Evolutionary conservation across 1,140 invertebrate species (phyloP).

Genomic region (Drosophila dunni): DNA sequence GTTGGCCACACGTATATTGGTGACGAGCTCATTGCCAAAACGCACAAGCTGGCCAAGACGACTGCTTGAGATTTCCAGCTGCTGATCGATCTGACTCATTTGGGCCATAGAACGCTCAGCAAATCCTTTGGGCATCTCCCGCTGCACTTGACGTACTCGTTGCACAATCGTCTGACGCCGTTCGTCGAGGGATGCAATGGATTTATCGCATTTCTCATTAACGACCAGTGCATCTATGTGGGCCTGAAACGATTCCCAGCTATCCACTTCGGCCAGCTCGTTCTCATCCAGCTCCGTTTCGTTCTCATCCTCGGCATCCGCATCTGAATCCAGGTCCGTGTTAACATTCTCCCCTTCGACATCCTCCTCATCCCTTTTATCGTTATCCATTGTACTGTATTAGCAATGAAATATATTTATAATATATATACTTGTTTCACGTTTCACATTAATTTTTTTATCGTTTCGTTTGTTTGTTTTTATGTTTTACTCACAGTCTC

Average conservation of each 20-base stretch:
- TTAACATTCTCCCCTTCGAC: conserved; percentile 47
- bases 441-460: not conserved
- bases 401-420: conserved; percentile 13
- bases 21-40: conserved; percentile 90
- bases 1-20: conserved; percentile 90
- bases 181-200: conserved; percentile 49
- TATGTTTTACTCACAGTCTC: conserved; percentile 6
- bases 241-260: conserved; percentile 65
- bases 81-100: conserved; percentile 71
- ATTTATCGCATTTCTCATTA: conserved; percentile 54
- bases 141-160: conserved; percentile 44
- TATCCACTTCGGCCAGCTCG: conserved; percentile 32
- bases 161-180: conserved; percentile 44
- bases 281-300: conserved; percentile 34
- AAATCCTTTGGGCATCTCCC: conserved; percentile 52
- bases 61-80: conserved; percentile 67
- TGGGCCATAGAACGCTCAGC: conserved; percentile 44
- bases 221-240: conserved; percentile 54
- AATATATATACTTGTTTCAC: conserved; percentile 1
- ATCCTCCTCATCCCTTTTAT: conserved; percentile 58
- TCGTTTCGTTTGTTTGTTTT: too few relatives aligned
- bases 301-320: conserved; percentile 14
- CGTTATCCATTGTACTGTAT: conserved; percentile 23
- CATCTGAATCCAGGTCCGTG: conserved; percentile 27
- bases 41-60: conserved; percentile 84